Conservation (phyloP, 2,888 invertebrate genomes). For the Dione juno region DNA sequence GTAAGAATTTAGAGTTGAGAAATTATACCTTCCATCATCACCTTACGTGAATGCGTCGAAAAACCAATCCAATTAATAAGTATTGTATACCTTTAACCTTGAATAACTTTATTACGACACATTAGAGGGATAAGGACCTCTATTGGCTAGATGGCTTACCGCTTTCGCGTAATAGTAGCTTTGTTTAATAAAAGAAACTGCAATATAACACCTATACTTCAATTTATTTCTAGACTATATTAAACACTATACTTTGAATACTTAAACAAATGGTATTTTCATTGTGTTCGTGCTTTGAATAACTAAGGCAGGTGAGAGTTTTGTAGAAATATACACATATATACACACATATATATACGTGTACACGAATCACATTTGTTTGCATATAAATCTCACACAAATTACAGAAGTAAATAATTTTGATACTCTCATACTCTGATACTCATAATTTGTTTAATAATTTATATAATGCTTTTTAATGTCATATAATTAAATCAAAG, state of each 20-base stretch:
- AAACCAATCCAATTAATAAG: too few relatives aligned
- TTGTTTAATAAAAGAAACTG: constrained; percentile 21
- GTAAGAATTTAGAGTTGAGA: too few relatives aligned
- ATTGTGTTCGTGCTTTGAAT: constrained; percentile 37
- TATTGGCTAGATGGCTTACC: neutral
- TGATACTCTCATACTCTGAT: too few relatives aligned
- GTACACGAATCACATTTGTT: constrained; percentile 15
- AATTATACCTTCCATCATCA: too few relatives aligned
- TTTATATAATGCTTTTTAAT: too few relatives aligned
- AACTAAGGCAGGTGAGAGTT: constrained; percentile 24
- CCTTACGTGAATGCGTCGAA: too few relatives aligned
- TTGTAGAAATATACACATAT: constrained; percentile 27
- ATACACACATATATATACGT: too few relatives aligned
- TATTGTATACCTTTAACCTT: too few relatives aligned
- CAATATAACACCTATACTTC: constrained; percentile 16
- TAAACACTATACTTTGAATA: constrained; percentile 31
- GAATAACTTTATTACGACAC: too few relatives aligned
- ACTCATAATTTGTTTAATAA: too few relatives aligned
- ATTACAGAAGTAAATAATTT: neutral
- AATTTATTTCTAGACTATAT: constrained; percentile 21
- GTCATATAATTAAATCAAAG: neutral
- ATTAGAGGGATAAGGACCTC: too few relatives aligned
- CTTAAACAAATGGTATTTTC: constrained; percentile 31
- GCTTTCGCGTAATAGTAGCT: neutral
- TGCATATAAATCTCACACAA: constrained; percentile 20